Evolutionary conservation across 2,888 invertebrate genomes (phyloP).

Genomic region (Drosophila lutescens): DNA sequence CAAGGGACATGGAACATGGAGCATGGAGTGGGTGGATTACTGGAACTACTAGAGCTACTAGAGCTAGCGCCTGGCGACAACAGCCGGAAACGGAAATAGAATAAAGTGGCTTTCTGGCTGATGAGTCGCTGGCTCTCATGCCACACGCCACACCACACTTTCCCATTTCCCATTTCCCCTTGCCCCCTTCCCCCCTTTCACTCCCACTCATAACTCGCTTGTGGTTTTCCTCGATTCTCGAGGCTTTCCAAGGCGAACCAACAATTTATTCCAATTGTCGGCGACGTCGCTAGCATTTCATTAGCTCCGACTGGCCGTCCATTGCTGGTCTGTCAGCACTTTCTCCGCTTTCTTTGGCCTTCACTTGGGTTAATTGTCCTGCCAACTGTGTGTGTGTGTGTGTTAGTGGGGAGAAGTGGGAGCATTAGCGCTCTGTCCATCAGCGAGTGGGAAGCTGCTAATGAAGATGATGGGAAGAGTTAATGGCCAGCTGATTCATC

Average conservation of each 20-base stretch:
- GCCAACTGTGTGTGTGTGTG: constrained; percentile 2
- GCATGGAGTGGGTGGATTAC: background rate
- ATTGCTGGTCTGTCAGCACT: constrained; percentile 8
- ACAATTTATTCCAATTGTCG: constrained; percentile 70
- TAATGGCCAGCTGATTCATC: constrained; percentile 23
- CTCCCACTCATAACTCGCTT: constrained; percentile 13
- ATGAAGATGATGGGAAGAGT: constrained; percentile 18
- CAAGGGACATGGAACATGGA: constrained; percentile 2
- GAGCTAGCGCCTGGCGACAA: constrained; percentile 61
- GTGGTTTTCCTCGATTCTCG: constrained; percentile 2
- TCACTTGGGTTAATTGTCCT: constrained; percentile 56
- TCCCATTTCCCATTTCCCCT: no score
- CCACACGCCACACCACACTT: constrained; percentile 12
- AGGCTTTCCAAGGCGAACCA: constrained; percentile 5
- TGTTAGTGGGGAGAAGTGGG: no score
- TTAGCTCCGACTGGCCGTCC: constrained; percentile 53
- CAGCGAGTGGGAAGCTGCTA: constrained; percentile 23
- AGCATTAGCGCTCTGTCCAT: constrained; percentile 19
- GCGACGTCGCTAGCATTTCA: constrained; percentile 64
- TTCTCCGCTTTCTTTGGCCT: constrained; percentile 39
- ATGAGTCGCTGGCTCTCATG: constrained; percentile 51
- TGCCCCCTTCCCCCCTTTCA: no score
- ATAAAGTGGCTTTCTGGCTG: constrained; percentile 76
- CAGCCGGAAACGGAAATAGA: constrained; percentile 77
- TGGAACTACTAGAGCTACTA: no score